A percentile compares a stretch with the other conserved stretches of the same genome.
phyloP scores from a whole-genome alignment of 2,113 vertebrate species.

The Phalacrocorax carbo region DNA sequence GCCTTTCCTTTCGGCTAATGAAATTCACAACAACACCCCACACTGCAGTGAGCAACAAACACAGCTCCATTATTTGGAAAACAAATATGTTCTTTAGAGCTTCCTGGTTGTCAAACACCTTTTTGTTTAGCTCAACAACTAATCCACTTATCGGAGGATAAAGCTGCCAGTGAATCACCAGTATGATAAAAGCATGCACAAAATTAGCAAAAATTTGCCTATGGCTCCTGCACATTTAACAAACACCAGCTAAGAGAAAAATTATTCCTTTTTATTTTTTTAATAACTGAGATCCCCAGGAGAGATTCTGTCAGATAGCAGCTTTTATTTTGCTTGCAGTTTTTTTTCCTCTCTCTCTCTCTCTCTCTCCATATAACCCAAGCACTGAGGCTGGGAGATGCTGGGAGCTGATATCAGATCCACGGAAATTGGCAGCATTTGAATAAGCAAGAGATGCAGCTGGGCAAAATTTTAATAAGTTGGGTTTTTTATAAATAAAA shows the following conservation, averaged over 20 bases:
- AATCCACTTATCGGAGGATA: constrained; percentile 84
- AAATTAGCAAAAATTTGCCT: constrained; percentile 80
- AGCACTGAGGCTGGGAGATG: constrained; percentile 32
- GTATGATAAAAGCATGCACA: constrained; percentile 78
- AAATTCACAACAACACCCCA: background rate
- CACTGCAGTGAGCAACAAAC: constrained; percentile 38
- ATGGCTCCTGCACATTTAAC: constrained; percentile 68
- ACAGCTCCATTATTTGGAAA: constrained; percentile 72
- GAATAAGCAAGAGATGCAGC: constrained; percentile 37
- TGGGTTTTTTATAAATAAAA: background rate
- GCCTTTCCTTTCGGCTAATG: background rate
- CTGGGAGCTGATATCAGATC: constrained; percentile 45
- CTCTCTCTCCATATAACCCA: background rate
- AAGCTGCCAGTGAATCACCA: constrained; percentile 73
- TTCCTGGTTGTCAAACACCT: constrained; percentile 72
- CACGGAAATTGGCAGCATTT: constrained; percentile 37
- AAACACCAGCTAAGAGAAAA: constrained; percentile 62
- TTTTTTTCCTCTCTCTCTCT: background rate
- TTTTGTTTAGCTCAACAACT: constrained; percentile 81
- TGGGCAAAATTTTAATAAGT: constrained; percentile 11
- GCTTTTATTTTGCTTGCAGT: background rate
- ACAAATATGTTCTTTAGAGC: constrained; percentile 80
- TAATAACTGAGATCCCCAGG: constrained; percentile 53
- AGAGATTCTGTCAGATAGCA: constrained; percentile 66
- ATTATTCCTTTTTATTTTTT: constrained; percentile 1